Evolutionary conservation across 2,113 vertebrate species (phyloP).

Genomic region (Grallaria varia): DNA sequence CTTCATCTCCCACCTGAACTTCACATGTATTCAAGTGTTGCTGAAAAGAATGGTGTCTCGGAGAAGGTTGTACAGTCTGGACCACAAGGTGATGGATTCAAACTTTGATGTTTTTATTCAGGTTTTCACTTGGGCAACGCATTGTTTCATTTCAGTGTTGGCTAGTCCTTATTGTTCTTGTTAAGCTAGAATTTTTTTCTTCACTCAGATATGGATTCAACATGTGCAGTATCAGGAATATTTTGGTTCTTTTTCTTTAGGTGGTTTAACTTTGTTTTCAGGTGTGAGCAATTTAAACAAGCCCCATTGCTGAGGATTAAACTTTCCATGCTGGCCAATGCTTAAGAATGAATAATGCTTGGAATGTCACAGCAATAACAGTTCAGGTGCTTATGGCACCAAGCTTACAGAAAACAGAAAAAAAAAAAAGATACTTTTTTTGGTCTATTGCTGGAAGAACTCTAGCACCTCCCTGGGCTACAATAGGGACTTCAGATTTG

Average conservation of each 20-base stretch:
- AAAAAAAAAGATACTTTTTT: background rate
- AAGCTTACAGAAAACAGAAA: background rate
- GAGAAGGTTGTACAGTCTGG: background rate
- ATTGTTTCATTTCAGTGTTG: conserved; percentile 68
- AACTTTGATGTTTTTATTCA: conserved; percentile 41
- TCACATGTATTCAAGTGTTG: background rate
- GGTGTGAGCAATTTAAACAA: background rate
- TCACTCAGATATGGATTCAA: background rate
- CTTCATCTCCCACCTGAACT: conserved; percentile 41
- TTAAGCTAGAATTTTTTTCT: background rate
- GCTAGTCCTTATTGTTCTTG: background rate
- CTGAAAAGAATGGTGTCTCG: background rate
- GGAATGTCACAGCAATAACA: background rate
- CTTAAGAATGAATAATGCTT: background rate
- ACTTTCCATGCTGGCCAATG: background rate
- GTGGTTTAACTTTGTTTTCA: background rate
- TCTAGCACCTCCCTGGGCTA: background rate
- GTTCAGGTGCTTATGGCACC: background rate
- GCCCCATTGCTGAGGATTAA: background rate
- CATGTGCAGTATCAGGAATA: background rate
- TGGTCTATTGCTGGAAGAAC: background rate
- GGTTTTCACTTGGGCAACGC: conserved; percentile 34
- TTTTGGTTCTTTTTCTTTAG: background rate
- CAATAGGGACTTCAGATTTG: background rate
- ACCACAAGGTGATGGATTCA: conserved; percentile 42